These are phyloP conservation scores for Cephalopterus ornatus DNA, from an alignment of 2,113 vertebrate species.

Conservation along the genomic window DNA sequence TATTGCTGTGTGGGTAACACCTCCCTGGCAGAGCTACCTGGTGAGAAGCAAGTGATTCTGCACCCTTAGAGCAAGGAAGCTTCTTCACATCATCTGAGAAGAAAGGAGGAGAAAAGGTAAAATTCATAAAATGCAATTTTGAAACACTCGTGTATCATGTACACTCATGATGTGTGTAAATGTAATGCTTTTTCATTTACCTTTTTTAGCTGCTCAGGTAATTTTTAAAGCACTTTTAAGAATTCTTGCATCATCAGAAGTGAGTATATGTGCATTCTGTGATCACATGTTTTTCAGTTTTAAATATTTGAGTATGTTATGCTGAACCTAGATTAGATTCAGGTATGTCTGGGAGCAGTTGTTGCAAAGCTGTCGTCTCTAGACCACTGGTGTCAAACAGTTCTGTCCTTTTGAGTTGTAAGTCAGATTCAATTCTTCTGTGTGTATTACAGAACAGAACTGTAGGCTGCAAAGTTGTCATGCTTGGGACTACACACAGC, in stretches of 20 bases:
- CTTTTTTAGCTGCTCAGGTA: neutral
- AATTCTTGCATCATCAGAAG: neutral
- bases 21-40: neutral
- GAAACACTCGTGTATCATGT: neutral
- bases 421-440: neutral
- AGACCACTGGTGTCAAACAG: neutral
- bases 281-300: neutral
- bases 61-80: neutral
- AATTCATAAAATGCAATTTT: neutral
- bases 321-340: neutral
- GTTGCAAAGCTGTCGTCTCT: neutral
- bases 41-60: neutral
- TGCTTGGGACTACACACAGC: neutral
- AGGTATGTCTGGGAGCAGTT: neutral
- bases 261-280: neutral
- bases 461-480: neutral
- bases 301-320: neutral
- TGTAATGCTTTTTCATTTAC: neutral
- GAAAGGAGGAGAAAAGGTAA: constrained; percentile 36
- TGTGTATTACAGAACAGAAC: neutral
- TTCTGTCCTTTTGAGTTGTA: neutral
- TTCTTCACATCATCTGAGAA: neutral
- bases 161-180: neutral
- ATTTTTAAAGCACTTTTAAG: neutral
- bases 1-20: neutral